These are phyloP conservation scores for Puma concolor DNA, from an alignment of 2,113 vertebrate genomes.

Conservation along the genomic window DNA sequence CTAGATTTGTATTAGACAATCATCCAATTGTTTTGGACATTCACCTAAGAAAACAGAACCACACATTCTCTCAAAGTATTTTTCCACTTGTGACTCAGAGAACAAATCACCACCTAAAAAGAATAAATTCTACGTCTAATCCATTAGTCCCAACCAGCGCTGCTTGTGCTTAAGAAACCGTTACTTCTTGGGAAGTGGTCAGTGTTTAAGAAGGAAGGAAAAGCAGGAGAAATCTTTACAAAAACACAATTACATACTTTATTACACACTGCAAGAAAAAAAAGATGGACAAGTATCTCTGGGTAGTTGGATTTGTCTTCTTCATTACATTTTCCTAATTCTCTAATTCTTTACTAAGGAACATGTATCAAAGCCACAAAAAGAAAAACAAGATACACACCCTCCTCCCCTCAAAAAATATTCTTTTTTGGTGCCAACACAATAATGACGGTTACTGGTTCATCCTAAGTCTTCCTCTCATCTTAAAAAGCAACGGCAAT, in stretches of 20 bases:
- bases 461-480: not conserved
- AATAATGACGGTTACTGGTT: not conserved
- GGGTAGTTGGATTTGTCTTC: not conserved
- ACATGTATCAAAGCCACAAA: not conserved
- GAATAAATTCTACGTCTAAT: not conserved
- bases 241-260: not conserved
- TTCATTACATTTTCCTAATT: not conserved
- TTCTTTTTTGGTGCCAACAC: not conserved
- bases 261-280: not conserved
- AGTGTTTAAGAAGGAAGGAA: not conserved
- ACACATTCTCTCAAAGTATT: not conserved
- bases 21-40: slow-evolving; percentile 10
- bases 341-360: slow-evolving; percentile 17
- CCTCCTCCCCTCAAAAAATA: not conserved
- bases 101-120: slow-evolving; percentile 31
- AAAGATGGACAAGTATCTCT: not conserved
- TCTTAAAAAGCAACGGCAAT: not conserved
- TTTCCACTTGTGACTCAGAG: not conserved
- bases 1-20: not conserved
- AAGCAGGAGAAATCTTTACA: not conserved
- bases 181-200: slow-evolving; percentile 3
- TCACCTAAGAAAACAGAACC: slow-evolving; percentile 36
- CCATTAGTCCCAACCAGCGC: not conserved
- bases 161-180: not conserved
- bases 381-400: not conserved